Evolutionary conservation across 2,888 invertebrate genomes (phyloP).

Genomic region (Gortyna flavago): DNA sequence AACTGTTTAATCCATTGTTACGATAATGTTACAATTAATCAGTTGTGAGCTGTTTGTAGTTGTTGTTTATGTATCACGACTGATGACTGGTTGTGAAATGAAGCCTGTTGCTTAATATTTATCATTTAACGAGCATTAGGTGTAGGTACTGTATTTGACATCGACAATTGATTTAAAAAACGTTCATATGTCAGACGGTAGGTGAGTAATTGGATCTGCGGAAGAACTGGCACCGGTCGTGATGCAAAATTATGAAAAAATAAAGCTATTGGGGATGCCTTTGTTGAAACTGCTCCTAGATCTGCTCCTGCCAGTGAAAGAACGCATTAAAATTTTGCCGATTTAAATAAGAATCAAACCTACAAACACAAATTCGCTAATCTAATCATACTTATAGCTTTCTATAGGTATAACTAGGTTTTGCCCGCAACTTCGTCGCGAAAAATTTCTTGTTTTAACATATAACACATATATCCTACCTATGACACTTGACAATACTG

Average conservation of each 20-base stretch:
- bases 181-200: not conserved
- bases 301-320: not conserved
- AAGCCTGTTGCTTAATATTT: slow-evolving; percentile 52
- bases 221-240: not conserved
- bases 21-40: slow-evolving; percentile 73
- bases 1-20: slow-evolving; percentile 73
- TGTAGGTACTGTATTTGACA: slow-evolving; percentile 6
- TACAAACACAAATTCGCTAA: no score
- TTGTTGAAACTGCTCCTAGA: not conserved
- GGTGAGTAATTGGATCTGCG: not conserved
- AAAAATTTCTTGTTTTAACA: no score
- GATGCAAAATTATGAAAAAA: not conserved
- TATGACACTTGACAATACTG: not conserved
- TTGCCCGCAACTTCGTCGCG: no score
- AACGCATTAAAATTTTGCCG: no score
- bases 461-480: no score
- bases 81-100: slow-evolving; percentile 67
- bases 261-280: not conserved
- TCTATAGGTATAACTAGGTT: no score
- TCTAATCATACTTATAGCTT: no score
- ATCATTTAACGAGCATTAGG: slow-evolving; percentile 44
- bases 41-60: slow-evolving; percentile 68
- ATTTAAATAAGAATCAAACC: no score
- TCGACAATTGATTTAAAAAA: slow-evolving; percentile 19
- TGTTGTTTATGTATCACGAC: slow-evolving; percentile 59